Base-by-base conservation (phyloP, 2,888 invertebrate genomes). In the Coleophora deauratella region DNA sequence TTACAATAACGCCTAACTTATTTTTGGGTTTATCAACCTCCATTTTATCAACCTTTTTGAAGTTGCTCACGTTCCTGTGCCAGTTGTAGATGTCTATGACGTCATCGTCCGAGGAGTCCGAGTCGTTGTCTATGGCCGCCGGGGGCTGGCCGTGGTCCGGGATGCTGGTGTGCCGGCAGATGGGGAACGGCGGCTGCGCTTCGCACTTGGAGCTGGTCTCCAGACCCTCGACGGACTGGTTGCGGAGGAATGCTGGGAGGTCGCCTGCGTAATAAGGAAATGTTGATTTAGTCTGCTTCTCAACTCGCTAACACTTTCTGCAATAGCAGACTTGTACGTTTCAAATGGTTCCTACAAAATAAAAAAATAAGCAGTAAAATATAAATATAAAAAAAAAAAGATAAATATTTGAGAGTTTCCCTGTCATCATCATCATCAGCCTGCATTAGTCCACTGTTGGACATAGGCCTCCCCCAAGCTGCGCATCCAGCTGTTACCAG, bases 181-280 rank as follows among this genome's bases (percentile, higher is more conserved):
- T 66, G 0, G 71, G 63, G 9, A 63, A 44, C 0, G 66, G 51
- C 0, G 59, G 37, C 30, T 67, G 64, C 1, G 55, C 46, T 12
- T 68, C 62, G n/a, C 54, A 54, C 44, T 73, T 72, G 50, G 55
- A 62, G 33, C 68, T 49, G 1, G 63, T 68, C 52, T 80, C 74
- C 3, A 81, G 63, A 0, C 75, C 84, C 43, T 84, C 84, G 0
- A 72, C 82, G 2, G 85, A 85, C 52, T 85, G 86, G 66, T 81
- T 85, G 14, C 86, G 58, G 1, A 81, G 66, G 63, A 84, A 86
- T 30, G 75, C 54, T 0, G 81, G 85, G 0, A 68, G 55, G 33
- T 46, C 33, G 15, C 44, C 41, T 13, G 45, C 40, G 1, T n/a
- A n/a, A n/a, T n/a, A 15, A 36, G 6, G 21, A 4, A 21, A 21